Evolutionary conservation across 2,888 invertebrate species (phyloP).

Genomic region (Lysandra bellargus): DNA sequence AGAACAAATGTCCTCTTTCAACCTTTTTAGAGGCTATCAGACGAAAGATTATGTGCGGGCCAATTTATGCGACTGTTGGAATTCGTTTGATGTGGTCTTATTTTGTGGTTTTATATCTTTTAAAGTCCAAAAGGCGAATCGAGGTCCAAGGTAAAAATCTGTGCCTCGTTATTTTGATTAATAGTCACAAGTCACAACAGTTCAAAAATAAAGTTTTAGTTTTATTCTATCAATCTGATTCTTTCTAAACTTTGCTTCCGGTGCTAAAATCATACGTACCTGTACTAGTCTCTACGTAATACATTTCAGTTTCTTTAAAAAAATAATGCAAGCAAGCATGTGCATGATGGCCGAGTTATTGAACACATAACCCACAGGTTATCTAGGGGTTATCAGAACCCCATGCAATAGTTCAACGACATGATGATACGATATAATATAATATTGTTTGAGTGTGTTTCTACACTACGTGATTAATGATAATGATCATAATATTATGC

Average conservation of each 20-base stretch:
- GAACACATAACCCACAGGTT: neutral
- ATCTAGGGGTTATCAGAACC: neutral
- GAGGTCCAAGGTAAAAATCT: no score
- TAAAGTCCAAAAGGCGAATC: no score
- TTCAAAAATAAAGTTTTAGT: no score
- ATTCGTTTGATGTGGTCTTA: neutral
- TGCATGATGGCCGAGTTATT: neutral
- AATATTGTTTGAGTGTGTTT: neutral
- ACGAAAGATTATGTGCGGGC: neutral
- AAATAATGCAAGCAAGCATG: neutral
- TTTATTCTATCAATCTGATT: no score
- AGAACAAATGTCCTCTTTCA: neutral
- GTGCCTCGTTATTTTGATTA: no score
- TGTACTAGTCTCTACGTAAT: no score
- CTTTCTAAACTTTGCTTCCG: no score
- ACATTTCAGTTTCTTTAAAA: no score
- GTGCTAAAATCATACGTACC: no score
- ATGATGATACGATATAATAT: neutral
- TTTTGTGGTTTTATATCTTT: neutral
- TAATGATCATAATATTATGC: no score
- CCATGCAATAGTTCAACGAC: neutral
- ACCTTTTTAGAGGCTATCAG: neutral
- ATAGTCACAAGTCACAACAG: no score
- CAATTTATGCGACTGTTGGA: neutral
- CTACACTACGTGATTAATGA: neutral